These are phyloP conservation scores for Diarsia mendica DNA, from an alignment of 2,888 invertebrate species.

Conservation along the genomic window DNA sequence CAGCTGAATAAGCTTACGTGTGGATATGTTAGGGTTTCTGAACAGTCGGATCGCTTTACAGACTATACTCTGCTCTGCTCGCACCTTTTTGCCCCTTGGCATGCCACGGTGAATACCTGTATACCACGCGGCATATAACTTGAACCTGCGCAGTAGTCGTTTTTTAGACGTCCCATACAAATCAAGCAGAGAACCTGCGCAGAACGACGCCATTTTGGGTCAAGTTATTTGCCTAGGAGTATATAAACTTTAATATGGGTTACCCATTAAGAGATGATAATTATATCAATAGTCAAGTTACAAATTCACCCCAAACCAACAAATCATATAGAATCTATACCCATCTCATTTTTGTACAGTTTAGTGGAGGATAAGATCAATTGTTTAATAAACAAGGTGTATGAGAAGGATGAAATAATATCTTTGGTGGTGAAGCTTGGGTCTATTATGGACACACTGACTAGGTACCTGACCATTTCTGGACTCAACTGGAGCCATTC, in stretches of 20 bases:
- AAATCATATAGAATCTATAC: conserved; percentile 40
- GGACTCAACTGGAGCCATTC: background rate
- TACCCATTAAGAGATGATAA: background rate
- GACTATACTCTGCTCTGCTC: background rate
- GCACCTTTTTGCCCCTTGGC: background rate
- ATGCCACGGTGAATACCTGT: too few relatives aligned
- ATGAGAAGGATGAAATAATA: conserved; percentile 20
- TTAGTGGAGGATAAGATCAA: conserved; percentile 53
- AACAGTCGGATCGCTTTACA: background rate
- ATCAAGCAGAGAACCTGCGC: too few relatives aligned
- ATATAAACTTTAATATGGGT: background rate
- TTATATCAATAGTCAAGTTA: conserved; percentile 14
- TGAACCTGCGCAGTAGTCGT: too few relatives aligned
- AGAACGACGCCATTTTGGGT: too few relatives aligned
- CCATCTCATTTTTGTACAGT: conserved; percentile 65
- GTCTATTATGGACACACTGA: background rate
- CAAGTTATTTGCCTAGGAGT: too few relatives aligned
- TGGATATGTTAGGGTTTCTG: background rate
- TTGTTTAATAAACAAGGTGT: conserved; percentile 55
- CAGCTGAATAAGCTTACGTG: too few relatives aligned
- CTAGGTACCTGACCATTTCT: background rate
- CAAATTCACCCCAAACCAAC: conserved; percentile 19
- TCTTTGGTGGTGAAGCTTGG: background rate
- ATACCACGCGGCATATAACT: too few relatives aligned
- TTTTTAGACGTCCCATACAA: too few relatives aligned